Conservation (phyloP, 2,113 vertebrate genomes). For the Pavo muticus region DNA sequence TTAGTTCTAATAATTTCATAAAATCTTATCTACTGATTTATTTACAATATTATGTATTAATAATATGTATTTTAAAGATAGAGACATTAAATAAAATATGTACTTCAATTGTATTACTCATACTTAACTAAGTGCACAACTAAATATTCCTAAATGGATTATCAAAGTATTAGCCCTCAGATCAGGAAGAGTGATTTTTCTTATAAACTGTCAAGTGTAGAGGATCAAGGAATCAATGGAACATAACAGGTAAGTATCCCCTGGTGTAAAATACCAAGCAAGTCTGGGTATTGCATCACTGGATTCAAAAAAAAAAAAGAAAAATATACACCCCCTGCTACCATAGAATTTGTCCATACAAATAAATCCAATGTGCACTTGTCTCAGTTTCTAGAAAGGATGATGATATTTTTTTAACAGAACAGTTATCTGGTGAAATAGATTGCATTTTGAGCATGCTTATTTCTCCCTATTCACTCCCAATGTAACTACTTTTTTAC, state of each 20-base stretch:
- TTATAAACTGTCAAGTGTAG: not conserved
- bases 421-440: not conserved
- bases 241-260: not conserved
- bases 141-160: not conserved
- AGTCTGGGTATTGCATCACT: not conserved
- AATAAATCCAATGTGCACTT: not conserved
- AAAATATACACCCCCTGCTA: fast-evolving
- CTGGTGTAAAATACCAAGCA: not conserved
- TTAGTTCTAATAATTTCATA: not conserved
- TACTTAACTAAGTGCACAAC: not conserved
- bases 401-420: not conserved
- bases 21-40: not conserved
- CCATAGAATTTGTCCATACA: not conserved
- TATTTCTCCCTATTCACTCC: not conserved
- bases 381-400: not conserved
- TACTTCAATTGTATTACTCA: not conserved
- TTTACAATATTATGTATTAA: not conserved
- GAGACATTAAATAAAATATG: not conserved
- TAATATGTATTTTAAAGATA: not conserved
- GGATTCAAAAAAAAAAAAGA: not conserved
- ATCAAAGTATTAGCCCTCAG: not conserved
- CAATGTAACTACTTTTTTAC: not conserved
- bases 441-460: not conserved
- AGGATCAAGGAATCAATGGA: not conserved
- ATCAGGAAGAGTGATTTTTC: not conserved